Evolutionary conservation across 2,797 vertebrate genomes (phyloP).

Genomic region (Anableps anableps): DNA sequence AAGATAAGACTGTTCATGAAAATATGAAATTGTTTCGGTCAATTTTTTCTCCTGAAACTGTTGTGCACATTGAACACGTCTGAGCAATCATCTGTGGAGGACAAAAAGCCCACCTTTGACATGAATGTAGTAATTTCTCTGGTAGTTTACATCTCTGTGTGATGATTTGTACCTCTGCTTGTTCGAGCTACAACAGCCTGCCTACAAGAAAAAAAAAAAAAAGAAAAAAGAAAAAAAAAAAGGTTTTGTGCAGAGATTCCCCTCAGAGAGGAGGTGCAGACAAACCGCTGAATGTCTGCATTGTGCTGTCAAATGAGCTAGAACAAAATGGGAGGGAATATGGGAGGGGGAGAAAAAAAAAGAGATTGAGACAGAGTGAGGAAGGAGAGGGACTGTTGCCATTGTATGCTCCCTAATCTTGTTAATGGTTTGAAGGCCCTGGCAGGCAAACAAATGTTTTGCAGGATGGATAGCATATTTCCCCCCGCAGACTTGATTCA

Average conservation of each 20-base stretch:
- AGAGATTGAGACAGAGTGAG: conserved; percentile 42
- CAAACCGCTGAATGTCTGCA: conserved; percentile 73
- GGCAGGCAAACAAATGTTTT: conserved; percentile 79
- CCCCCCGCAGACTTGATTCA: conserved; percentile 56
- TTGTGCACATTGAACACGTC: neutral
- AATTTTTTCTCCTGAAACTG: neutral
- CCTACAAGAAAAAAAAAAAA: conserved; percentile 4
- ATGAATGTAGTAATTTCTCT: conserved; percentile 46
- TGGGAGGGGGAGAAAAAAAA: neutral
- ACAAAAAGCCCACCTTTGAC: conserved; percentile 16
- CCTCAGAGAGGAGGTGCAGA: conserved; percentile 64
- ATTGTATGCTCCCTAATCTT: conserved; percentile 79
- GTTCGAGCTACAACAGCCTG: conserved; percentile 17
- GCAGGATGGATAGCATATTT: conserved; percentile 67
- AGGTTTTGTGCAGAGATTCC: conserved; percentile 56
- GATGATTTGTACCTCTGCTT: conserved; percentile 22
- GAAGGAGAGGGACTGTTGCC: conserved; percentile 56
- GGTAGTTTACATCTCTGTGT: conserved; percentile 39
- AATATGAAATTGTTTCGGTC: neutral
- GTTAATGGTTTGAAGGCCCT: conserved; percentile 79
- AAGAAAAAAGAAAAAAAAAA: no score
- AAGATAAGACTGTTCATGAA: neutral
- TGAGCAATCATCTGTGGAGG: neutral
- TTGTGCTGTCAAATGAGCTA: conserved; percentile 86
- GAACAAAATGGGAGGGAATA: conserved; percentile 76